Evolutionary conservation across 2,797 vertebrate species (phyloP).

Genomic region (Acanthopagrus latus): DNA sequence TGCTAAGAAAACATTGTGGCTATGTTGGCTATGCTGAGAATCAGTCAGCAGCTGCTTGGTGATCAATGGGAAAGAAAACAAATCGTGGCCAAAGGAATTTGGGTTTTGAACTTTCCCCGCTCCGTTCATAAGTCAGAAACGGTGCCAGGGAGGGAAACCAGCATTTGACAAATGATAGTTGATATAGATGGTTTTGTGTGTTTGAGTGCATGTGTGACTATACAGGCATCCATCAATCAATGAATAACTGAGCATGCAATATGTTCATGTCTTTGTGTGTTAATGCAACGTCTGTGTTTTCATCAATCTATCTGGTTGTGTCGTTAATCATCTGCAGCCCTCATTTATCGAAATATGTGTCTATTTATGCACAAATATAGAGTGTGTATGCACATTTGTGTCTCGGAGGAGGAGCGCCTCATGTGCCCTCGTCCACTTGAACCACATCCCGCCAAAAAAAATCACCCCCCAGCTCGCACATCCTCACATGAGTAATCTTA

Average conservation of each 20-base stretch:
- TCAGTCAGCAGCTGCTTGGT: slow-evolving; percentile 80
- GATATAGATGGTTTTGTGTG: slow-evolving; percentile 20
- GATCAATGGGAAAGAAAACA: slow-evolving; percentile 87
- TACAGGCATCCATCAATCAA: neutral
- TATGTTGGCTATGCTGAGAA: slow-evolving; percentile 80
- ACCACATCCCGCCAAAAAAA: slow-evolving; percentile 68
- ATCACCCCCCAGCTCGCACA: slow-evolving; percentile 13
- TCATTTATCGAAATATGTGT: neutral
- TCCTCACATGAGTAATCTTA: slow-evolving; percentile 68
- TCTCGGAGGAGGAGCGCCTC: slow-evolving; percentile 31
- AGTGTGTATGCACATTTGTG: neutral
- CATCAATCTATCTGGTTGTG: neutral
- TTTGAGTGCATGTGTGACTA: neutral
- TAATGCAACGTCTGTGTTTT: neutral
- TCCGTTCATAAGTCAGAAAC: slow-evolving; percentile 61
- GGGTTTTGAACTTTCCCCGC: slow-evolving; percentile 69
- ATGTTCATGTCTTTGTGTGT: slow-evolving; percentile 5
- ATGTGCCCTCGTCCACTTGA: slow-evolving; percentile 63
- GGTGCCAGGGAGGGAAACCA: slow-evolving; percentile 58
- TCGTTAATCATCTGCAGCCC: slow-evolving; percentile 8
- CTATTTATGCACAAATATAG: slow-evolving; percentile 8
- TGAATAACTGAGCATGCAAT: neutral
- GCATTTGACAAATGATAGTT: slow-evolving; percentile 52
- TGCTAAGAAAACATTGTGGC: slow-evolving; percentile 83
- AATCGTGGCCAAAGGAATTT: slow-evolving; percentile 81